Evolutionary conservation across 2,113 vertebrate genomes (phyloP).

Genomic region (Spermophilus dauricus): DNA sequence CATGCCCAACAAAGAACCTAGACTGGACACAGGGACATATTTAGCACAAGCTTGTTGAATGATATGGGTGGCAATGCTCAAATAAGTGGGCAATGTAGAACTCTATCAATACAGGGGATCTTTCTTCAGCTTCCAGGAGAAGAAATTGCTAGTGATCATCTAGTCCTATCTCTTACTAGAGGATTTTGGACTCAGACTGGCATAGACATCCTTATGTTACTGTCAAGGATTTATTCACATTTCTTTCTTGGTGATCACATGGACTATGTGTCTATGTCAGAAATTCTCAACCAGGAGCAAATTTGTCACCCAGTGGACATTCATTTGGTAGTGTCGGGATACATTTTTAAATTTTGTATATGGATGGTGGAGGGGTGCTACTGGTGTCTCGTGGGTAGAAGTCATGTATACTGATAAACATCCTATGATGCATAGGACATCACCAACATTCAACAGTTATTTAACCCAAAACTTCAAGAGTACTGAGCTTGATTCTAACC

Average conservation of each 20-base stretch:
- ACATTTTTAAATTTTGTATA: neutral
- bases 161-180: neutral
- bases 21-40: neutral
- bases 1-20: neutral
- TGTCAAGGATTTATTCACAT: neutral
- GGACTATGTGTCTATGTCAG: neutral
- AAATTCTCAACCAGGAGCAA: neutral
- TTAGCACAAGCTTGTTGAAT: neutral
- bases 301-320: neutral
- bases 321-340: neutral
- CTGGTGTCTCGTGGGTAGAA: neutral
- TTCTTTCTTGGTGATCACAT: neutral
- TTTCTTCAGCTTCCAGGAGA: neutral
- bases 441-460: neutral
- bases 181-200: neutral
- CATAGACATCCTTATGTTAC: neutral
- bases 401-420: neutral
- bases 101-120: neutral
- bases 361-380: neutral
- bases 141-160: neutral
- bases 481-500: neutral
- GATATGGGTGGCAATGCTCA: rapidly evolving
- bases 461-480: neutral
- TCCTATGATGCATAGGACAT: too few relatives aligned
- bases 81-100: neutral